Conservation (phyloP, 1,140 invertebrate species). For the Odontomachus brunneus region DNA sequence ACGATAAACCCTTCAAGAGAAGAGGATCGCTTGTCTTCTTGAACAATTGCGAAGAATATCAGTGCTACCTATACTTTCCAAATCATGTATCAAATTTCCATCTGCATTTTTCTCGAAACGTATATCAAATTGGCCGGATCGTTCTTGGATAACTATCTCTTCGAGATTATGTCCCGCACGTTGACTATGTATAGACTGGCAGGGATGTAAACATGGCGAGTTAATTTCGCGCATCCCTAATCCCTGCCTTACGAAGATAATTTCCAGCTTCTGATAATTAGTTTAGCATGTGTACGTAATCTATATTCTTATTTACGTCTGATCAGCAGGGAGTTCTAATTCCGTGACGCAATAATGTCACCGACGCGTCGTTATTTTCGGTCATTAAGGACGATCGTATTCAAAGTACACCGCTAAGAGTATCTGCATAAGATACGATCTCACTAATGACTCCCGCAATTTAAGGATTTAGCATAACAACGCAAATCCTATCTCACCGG, state of each 20-base stretch:
- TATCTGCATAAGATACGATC: constrained; percentile 45
- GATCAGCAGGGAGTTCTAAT: neutral
- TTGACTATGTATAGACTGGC: neutral
- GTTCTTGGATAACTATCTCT: too few relatives aligned
- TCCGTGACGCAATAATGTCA: too few relatives aligned
- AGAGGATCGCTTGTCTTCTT: too few relatives aligned
- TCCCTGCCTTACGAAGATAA: neutral
- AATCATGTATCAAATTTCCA: too few relatives aligned
- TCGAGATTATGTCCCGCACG: neutral
- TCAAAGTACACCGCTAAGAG: constrained; percentile 25
- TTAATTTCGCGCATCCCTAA: neutral
- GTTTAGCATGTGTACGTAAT: neutral
- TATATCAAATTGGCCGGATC: too few relatives aligned
- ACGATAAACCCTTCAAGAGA: too few relatives aligned
- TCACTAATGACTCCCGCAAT: constrained; percentile 50
- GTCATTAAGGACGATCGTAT: constrained; percentile 42
- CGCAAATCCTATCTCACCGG: constrained; percentile 9
- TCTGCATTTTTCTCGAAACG: too few relatives aligned
- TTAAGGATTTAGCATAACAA: constrained; percentile 56
- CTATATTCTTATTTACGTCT: constrained; percentile 7
- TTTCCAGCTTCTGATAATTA: neutral
- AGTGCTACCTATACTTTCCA: too few relatives aligned
- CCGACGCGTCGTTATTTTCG: constrained; percentile 11
- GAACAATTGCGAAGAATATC: too few relatives aligned
- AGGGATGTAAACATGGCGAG: neutral